Conservation (phyloP, 2,888 invertebrate genomes). For the Agrilus cyanescens region DNA sequence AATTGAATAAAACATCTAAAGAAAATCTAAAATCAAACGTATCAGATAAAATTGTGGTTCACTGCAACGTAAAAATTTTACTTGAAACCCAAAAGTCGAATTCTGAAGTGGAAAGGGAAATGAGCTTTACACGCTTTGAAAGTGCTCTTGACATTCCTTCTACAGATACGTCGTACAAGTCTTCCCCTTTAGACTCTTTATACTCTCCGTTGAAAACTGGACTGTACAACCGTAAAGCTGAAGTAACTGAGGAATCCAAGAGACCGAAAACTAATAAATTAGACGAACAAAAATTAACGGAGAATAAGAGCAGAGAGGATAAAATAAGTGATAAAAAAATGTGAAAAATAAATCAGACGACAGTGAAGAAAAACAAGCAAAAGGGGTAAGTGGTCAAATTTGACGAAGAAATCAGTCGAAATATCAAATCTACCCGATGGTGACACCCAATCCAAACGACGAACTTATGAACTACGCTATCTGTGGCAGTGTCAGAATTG, state of each 20-base stretch:
- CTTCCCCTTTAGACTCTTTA: too few relatives aligned
- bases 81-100: not conserved
- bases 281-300: too few relatives aligned
- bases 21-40: too few relatives aligned
- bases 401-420: slow-evolving; percentile 1
- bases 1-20: too few relatives aligned
- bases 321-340: too few relatives aligned
- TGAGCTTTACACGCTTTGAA: slow-evolving; percentile 19
- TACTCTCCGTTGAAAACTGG: too few relatives aligned
- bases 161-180: not conserved
- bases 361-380: slow-evolving; percentile 1
- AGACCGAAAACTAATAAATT: too few relatives aligned
- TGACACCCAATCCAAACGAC: slow-evolving; percentile 14
- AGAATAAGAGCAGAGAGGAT: too few relatives aligned
- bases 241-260: too few relatives aligned
- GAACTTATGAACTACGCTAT: slow-evolving; percentile 24
- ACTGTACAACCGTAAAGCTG: too few relatives aligned
- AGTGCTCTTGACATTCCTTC: slow-evolving; percentile 18
- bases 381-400: slow-evolving; percentile 1
- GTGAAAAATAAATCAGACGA: not conserved
- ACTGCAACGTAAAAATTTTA: too few relatives aligned
- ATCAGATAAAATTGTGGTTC: too few relatives aligned
- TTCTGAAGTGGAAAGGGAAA: slow-evolving; percentile 17
- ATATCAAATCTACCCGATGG: slow-evolving; percentile 6
- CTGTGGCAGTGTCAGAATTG: slow-evolving; percentile 17